These are phyloP conservation scores for Merodon equestris DNA, from an alignment of 2,888 invertebrate species.

Conservation along the genomic window DNA sequence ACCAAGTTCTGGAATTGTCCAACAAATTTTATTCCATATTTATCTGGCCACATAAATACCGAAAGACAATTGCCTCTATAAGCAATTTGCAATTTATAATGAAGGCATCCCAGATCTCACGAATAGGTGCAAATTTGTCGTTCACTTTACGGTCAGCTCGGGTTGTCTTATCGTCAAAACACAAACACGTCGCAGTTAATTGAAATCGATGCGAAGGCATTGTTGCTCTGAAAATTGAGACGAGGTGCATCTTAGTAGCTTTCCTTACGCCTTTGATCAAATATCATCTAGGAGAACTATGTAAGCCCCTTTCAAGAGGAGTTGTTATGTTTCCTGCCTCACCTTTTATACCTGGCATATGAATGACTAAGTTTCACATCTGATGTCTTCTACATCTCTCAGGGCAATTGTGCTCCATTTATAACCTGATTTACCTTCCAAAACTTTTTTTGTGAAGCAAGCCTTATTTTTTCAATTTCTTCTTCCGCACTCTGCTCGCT, in stretches of 20 bases:
- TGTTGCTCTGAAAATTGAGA: conserved; percentile 11
- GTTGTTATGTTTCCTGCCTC: too few species aligned
- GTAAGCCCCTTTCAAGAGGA: too few species aligned
- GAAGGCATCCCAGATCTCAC: not conserved
- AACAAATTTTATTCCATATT: too few species aligned
- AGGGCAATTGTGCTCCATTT: conserved; percentile 6
- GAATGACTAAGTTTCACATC: conserved; percentile 18
- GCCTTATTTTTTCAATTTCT: too few species aligned
- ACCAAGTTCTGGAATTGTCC: too few species aligned
- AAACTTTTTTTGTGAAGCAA: too few species aligned
- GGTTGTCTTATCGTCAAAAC: conserved; percentile 34
- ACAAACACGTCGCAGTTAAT: conserved; percentile 14
- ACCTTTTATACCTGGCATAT: conserved; percentile 19
- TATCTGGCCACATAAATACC: too few species aligned
- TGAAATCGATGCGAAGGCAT: conserved; percentile 14
- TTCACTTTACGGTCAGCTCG: conserved; percentile 16
- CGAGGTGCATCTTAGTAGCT: not conserved
- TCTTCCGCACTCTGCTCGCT: too few species aligned
- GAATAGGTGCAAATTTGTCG: conserved; percentile 18
- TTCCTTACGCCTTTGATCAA: too few species aligned
- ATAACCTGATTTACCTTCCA: conserved; percentile 22
- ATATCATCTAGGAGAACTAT: too few species aligned
- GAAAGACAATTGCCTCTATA: too few species aligned
- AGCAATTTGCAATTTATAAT: conserved; percentile 2
- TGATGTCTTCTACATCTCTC: conserved; percentile 13